Evolutionary conservation across 53 echinoderm and acorn worm species (phyloP).

Genomic region (Holothuria scabra): DNA sequence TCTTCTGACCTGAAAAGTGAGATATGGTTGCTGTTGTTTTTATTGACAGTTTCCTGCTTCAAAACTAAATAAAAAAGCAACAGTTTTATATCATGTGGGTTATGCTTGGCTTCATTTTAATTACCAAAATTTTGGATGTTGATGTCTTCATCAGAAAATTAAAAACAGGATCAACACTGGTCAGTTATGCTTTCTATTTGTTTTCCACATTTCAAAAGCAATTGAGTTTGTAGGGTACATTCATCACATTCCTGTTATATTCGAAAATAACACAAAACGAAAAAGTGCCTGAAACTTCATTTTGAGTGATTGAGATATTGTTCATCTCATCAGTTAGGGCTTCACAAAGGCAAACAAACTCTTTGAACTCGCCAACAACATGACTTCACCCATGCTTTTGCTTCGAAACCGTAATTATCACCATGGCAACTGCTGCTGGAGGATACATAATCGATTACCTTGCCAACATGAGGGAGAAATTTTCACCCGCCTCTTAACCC

Average conservation of each 20-base stretch:
- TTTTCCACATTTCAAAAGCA: too few species aligned
- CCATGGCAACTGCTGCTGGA: constrained; percentile 41
- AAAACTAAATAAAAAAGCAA: too few species aligned
- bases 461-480: constrained; percentile 42
- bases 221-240: background rate
- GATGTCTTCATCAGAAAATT: too few species aligned
- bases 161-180: too few species aligned
- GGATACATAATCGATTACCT: constrained; percentile 46
- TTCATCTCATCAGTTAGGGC: constrained; percentile 27
- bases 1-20: too few species aligned
- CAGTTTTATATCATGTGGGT: too few species aligned
- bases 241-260: constrained; percentile 18
- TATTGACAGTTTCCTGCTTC: too few species aligned
- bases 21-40: too few species aligned
- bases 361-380: constrained; percentile 44
- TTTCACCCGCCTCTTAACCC: constrained; percentile 43
- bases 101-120: too few species aligned
- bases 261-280: background rate
- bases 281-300: constrained; percentile 30
- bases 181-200: too few species aligned
- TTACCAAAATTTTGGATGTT: too few species aligned
- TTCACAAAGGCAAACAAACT: constrained; percentile 45
- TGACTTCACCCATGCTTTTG: constrained; percentile 37
- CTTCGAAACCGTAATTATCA: constrained; percentile 41
- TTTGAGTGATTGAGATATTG: constrained; percentile 40